Evolutionary conservation across 2,888 invertebrate genomes (phyloP).

Genomic region (Mermis nigrescens): DNA sequence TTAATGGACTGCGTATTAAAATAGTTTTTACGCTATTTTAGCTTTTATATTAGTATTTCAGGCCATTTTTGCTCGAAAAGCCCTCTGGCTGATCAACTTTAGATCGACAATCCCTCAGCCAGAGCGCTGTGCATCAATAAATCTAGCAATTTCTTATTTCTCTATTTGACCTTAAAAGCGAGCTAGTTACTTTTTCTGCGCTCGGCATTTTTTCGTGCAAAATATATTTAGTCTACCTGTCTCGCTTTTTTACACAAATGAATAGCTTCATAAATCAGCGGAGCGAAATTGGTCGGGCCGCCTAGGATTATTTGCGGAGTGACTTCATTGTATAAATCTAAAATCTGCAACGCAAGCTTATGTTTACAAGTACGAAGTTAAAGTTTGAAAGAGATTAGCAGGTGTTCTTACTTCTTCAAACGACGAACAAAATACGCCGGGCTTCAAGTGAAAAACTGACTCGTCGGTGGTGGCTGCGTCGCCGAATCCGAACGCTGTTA

Average conservation of each 20-base stretch:
- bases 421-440: constrained; percentile 26
- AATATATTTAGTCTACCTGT: no score
- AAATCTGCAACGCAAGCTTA: background rate
- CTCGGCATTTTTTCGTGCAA: no score
- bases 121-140: no score
- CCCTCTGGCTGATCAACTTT: no score
- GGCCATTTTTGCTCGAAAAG: no score
- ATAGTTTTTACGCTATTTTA: no score
- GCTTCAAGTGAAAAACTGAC: constrained; percentile 29
- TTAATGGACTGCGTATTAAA: no score
- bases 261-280: constrained; percentile 37
- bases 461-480: constrained; percentile 35
- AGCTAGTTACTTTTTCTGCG: no score
- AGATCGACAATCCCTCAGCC: no score
- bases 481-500: constrained; percentile 40
- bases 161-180: no score
- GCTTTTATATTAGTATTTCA: no score
- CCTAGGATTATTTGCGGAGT: constrained; percentile 31
- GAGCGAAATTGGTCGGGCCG: constrained; percentile 40
- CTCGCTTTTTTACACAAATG: constrained; percentile 34
- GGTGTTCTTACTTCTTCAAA: background rate
- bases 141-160: no score
- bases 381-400: background rate
- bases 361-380: background rate
- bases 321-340: background rate